Base-by-base conservation (phyloP, 2,888 invertebrate species). In the Hyalella azteca region DNA sequence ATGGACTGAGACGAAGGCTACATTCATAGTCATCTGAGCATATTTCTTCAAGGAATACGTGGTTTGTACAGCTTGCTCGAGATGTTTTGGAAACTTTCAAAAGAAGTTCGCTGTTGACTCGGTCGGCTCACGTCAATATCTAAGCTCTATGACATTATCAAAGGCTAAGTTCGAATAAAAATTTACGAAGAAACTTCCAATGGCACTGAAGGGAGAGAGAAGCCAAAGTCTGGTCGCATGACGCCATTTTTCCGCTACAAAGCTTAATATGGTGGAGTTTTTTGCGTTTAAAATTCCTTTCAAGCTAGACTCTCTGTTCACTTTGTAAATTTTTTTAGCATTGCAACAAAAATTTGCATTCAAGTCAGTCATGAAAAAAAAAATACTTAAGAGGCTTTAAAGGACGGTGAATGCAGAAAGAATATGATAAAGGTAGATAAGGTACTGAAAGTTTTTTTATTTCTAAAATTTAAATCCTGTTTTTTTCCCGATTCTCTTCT, bases 61-160 rank as follows among this genome's bases (percentile, higher is more conserved):
- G n/a, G n/a, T n/a, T n/a, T 54, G 26, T n/a, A n/a, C n/a, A n/a
- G 54, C 54, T 54, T 13, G 54, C 26, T 36, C 32, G 66, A 66
- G 36, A 66, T 66, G 39, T 66, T 66, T 66, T 66, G 19, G 11
- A 5, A 36, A 32, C 36, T 36, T 22, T 66, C 36, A 66, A 66
- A 66, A 36, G 60, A 36, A 36, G 5, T n/a, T 36, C 36, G 11
- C 19, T 66, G 66, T 66, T 66, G 66, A 66, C 39, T 66, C 29
- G 19, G 66, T 15, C n/a, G 36, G 66, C 66, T 66, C 19, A 54
- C 66, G 66, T 66, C 66, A 66, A 66, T 66, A 29, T 19, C 66
- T 36, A 36, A 32, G 36, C 15, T 66, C 66, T 66, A 66, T 66
- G 66, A 66, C 66, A 36, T 66, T 66, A 66, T 66, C 66, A 66